phyloP scores from a whole-genome alignment of 2,888 invertebrate species.

The Petrophora chlorosata region DNA sequence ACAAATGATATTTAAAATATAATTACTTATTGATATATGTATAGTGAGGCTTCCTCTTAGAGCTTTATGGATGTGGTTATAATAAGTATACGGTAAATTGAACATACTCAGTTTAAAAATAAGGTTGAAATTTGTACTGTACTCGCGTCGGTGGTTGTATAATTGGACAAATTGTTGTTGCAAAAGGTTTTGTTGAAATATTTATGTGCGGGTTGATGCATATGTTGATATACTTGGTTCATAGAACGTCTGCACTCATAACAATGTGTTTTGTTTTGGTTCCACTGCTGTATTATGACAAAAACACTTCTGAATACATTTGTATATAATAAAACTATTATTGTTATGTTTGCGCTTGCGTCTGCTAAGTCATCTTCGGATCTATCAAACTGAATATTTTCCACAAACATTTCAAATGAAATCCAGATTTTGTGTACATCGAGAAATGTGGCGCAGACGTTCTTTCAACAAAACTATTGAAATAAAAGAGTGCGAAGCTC shows the following conservation, averaged over 20 bases:
- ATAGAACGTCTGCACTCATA: background rate
- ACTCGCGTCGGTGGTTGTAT: constrained; percentile 50
- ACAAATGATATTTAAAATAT: constrained; percentile 71
- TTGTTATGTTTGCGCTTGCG: too few relatives aligned
- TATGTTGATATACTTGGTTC: constrained; percentile 24
- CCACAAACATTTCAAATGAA: too few relatives aligned
- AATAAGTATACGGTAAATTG: constrained; percentile 77
- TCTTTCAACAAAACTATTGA: background rate
- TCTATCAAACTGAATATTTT: too few relatives aligned
- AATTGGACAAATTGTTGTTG: constrained; percentile 37
- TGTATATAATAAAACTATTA: too few relatives aligned
- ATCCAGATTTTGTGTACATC: too few relatives aligned
- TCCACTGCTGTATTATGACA: too few relatives aligned
- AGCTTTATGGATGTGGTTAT: constrained; percentile 79
- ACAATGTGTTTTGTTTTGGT: too few relatives aligned
- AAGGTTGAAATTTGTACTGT: constrained; percentile 65
- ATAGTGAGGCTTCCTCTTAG: constrained; percentile 82
- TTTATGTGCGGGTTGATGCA: constrained; percentile 29
- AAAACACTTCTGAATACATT: too few relatives aligned
- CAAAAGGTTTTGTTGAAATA: constrained; percentile 35
- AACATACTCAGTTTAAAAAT: constrained; percentile 75
- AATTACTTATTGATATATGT: constrained; percentile 67
- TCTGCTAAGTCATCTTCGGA: too few relatives aligned
- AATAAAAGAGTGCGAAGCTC: background rate
- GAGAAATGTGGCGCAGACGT: background rate